These are phyloP conservation scores for Leptinotarsa haldemani DNA, from an alignment of 2,888 invertebrate genomes.

Conservation along the genomic window DNA sequence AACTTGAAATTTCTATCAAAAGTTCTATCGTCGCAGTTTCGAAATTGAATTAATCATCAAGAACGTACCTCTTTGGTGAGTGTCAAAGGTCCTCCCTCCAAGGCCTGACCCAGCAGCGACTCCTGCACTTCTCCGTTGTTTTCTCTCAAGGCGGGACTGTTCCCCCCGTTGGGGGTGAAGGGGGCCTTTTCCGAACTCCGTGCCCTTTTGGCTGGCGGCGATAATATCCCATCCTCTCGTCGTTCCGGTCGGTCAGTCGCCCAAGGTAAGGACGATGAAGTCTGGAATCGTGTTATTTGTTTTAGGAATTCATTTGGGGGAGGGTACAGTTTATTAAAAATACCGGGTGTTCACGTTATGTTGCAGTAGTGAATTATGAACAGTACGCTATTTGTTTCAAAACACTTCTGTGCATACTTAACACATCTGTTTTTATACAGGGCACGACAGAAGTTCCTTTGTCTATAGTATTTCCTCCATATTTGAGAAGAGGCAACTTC, in stretches of 20 bases:
- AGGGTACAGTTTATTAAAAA: slow-evolving; percentile 2
- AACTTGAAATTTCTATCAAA: background rate
- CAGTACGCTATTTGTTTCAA: background rate
- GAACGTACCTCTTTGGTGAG: slow-evolving; percentile 68
- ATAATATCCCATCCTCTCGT: slow-evolving; percentile 70
- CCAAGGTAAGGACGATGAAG: slow-evolving; percentile 74
- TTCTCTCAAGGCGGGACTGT: slow-evolving; percentile 70
- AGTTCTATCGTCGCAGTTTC: background rate
- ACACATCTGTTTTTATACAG: too few relatives aligned
- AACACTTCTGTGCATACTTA: too few relatives aligned
- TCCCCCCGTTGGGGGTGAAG: slow-evolving; percentile 65
- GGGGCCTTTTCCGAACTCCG: slow-evolving; percentile 71
- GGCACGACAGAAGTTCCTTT: too few relatives aligned
- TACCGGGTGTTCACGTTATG: background rate
- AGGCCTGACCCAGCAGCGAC: slow-evolving; percentile 80
- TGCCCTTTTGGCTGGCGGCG: slow-evolving; percentile 78
- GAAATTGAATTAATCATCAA: background rate
- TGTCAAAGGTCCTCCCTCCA: slow-evolving; percentile 76
- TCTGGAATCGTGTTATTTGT: slow-evolving; percentile 59
- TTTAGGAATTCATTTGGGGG: background rate
- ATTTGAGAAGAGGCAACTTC: too few relatives aligned
- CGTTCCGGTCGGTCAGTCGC: slow-evolving; percentile 67
- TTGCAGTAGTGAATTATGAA: background rate
- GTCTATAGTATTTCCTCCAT: too few relatives aligned
- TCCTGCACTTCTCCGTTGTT: slow-evolving; percentile 75